Percentiles rank a stretch among this genome's conserved stretches.
Evolutionary conservation across 1,140 invertebrate genomes (phyloP).

Genomic region (Dryas iulia): DNA sequence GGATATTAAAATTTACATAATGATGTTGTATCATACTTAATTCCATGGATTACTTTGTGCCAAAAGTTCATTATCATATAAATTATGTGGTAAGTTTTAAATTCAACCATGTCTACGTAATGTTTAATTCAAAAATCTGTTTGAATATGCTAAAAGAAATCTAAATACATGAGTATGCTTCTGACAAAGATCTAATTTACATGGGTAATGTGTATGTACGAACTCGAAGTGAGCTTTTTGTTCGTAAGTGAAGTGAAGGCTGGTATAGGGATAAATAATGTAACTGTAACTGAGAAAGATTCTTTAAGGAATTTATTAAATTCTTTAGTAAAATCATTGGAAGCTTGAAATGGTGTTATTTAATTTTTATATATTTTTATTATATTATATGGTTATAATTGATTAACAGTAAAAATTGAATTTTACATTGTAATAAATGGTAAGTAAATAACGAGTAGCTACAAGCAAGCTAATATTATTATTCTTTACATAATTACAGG

Average conservation of each 20-base stretch:
- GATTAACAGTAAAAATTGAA: too few species aligned
- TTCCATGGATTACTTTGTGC: background rate
- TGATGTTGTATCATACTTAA: background rate
- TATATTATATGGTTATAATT: too few species aligned
- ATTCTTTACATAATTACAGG: too few species aligned
- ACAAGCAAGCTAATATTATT: too few species aligned
- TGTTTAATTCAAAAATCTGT: constrained; percentile 7
- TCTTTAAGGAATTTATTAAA: background rate
- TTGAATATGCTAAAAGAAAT: constrained; percentile 6
- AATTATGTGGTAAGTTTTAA: constrained; percentile 24
- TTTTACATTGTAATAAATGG: too few species aligned
- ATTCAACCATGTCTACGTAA: background rate
- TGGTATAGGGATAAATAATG: background rate
- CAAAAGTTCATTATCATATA: constrained; percentile 4
- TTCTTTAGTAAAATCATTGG: too few species aligned
- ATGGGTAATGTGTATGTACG: background rate
- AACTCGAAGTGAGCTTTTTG: background rate
- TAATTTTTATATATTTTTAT: too few species aligned
- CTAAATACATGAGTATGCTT: background rate
- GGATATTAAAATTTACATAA: background rate
- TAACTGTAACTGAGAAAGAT: background rate
- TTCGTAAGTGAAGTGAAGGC: background rate
- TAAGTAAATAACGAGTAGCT: too few species aligned
- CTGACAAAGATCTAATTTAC: background rate
- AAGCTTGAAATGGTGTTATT: too few species aligned